These are phyloP conservation scores for Orthosia cruda DNA, from an alignment of 2,888 invertebrate species.

Conservation along the genomic window DNA sequence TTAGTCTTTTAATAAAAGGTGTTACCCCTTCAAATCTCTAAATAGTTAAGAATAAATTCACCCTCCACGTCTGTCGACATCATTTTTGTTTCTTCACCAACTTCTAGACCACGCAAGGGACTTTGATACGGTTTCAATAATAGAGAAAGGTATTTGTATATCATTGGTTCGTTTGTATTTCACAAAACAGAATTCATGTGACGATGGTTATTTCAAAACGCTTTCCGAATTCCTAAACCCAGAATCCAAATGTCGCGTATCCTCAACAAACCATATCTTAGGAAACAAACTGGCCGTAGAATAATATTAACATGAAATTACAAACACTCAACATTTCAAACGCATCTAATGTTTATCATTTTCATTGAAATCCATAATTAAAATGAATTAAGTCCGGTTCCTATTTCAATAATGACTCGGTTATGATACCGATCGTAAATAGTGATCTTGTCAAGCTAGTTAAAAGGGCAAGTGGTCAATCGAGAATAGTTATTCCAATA, in stretches of 20 bases:
- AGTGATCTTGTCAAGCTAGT: not conserved
- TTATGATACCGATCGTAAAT: conserved; percentile 4
- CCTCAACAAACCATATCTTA: not conserved
- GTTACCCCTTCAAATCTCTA: too few relatives aligned
- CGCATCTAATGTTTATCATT: conserved; percentile 10
- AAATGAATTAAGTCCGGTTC: conserved; percentile 10
- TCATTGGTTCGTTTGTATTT: too few relatives aligned
- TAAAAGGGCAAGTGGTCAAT: conserved; percentile 7
- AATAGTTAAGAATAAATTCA: too few relatives aligned
- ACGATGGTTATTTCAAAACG: not conserved
- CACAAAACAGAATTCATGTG: conserved; percentile 1
- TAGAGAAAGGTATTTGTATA: too few relatives aligned
- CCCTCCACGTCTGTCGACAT: too few relatives aligned
- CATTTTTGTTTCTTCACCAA: too few relatives aligned
- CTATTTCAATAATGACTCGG: not conserved
- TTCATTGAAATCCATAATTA: conserved; percentile 29
- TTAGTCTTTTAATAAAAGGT: not conserved
- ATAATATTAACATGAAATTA: conserved; percentile 32
- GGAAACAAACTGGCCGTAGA: conserved; percentile 4
- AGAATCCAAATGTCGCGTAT: not conserved
- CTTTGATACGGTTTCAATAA: too few relatives aligned
- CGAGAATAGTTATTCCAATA: not conserved
- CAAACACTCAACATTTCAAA: conserved; percentile 10
- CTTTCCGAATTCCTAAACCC: not conserved
- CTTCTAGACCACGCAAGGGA: too few relatives aligned